A percentile compares a stretch with the other conserved stretches of the same genome.
Evolutionary conservation across 2,797 vertebrate genomes (phyloP).

Genomic region (Anguilla anguilla): DNA sequence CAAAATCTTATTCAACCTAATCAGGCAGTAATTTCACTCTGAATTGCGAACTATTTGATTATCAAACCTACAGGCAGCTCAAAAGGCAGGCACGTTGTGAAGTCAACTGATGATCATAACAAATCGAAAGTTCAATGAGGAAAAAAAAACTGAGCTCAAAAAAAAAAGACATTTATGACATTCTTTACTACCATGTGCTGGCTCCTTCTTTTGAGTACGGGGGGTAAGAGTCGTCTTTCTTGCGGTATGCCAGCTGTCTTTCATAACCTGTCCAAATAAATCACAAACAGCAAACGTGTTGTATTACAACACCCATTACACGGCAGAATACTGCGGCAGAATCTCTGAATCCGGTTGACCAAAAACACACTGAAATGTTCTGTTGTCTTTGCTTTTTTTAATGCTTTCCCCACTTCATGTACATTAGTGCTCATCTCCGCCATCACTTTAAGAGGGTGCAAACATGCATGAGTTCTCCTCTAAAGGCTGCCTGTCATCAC

Average conservation of each 20-base stretch:
- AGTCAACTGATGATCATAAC: background rate
- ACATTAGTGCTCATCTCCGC: too few species aligned
- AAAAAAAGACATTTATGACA: background rate
- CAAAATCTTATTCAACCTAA: background rate
- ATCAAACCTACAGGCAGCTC: background rate
- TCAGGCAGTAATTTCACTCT: background rate
- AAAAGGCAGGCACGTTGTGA: background rate
- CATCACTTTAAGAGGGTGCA: background rate
- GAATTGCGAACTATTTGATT: background rate
- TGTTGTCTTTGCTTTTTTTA: too few species aligned
- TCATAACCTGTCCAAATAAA: constrained; percentile 73
- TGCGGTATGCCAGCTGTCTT: constrained; percentile 79
- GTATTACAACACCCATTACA: background rate
- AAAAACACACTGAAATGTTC: background rate
- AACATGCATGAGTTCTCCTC: rapidly evolving
- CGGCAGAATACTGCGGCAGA: background rate
- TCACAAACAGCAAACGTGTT: background rate
- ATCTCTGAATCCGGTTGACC: background rate
- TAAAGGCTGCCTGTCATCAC: too few species aligned
- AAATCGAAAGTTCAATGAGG: background rate
- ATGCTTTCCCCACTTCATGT: too few species aligned
- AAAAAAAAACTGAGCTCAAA: background rate
- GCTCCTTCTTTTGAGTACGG: constrained; percentile 69
- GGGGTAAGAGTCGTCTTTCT: constrained; percentile 76
- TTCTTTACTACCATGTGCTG: constrained; percentile 84